Conservation (phyloP, 2,797 vertebrate species). For the Sylvia borin region DNA sequence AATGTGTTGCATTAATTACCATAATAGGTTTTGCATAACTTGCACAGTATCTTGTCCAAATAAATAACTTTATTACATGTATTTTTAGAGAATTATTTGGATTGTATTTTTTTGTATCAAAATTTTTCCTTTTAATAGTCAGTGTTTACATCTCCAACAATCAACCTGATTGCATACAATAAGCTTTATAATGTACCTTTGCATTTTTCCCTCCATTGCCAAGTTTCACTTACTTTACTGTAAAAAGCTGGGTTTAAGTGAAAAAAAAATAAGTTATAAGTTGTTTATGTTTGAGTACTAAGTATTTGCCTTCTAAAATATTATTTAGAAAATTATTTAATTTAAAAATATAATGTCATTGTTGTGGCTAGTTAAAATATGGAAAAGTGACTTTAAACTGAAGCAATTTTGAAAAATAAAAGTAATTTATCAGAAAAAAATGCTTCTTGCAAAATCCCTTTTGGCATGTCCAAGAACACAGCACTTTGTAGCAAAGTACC, state of each 20-base stretch:
- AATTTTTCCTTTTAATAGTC: neutral
- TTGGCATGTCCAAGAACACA: neutral
- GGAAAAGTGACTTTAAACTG: neutral
- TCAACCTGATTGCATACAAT: slow-evolving; percentile 20
- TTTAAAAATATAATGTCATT: neutral
- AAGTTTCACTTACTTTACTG: slow-evolving; percentile 19
- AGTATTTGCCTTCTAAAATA: slow-evolving; percentile 35
- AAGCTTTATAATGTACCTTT: neutral
- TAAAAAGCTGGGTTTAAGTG: slow-evolving; percentile 1
- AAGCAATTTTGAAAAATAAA: slow-evolving; percentile 57
- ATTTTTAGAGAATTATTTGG: slow-evolving; percentile 33
- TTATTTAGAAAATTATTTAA: slow-evolving; percentile 5
- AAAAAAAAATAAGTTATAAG: neutral
- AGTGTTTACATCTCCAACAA: neutral
- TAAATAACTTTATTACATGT: slow-evolving; percentile 1
- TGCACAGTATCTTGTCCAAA: slow-evolving; percentile 55
- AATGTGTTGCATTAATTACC: neutral
- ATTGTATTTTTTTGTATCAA: neutral
- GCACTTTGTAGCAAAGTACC: neutral
- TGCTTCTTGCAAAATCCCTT: neutral
- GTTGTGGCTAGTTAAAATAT: neutral
- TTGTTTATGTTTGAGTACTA: slow-evolving; percentile 10
- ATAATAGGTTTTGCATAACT: slow-evolving; percentile 33
- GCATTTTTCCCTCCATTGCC: slow-evolving; percentile 28
- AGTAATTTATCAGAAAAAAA: slow-evolving; percentile 39